phyloP scores from a whole-genome alignment of 2,888 invertebrate genomes.

The Spilosoma lubricipeda region DNA sequence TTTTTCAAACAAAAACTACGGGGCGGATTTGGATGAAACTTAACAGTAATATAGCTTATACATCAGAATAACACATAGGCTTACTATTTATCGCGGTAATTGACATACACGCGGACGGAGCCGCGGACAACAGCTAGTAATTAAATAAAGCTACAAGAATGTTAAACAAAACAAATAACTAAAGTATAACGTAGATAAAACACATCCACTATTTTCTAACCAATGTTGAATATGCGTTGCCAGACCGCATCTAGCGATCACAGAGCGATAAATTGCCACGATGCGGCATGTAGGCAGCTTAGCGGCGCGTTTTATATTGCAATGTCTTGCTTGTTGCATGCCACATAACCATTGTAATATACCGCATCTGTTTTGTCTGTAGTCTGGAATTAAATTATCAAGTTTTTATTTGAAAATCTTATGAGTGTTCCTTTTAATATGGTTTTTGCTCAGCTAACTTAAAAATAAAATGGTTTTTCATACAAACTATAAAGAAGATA shows the following conservation, averaged over 20 bases:
- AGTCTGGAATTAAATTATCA: slow-evolving; percentile 1
- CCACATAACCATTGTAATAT: slow-evolving; percentile 16
- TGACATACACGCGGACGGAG: too few relatives aligned
- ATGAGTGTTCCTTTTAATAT: background rate
- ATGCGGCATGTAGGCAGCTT: slow-evolving; percentile 63
- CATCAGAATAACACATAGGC: too few relatives aligned
- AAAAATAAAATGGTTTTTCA: too few relatives aligned
- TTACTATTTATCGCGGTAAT: too few relatives aligned
- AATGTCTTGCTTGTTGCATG: slow-evolving; percentile 60
- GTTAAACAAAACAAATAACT: background rate
- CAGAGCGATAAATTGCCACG: slow-evolving; percentile 65
- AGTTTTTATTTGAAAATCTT: background rate
- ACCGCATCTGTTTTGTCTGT: slow-evolving; percentile 20
- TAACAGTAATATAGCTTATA: too few relatives aligned
- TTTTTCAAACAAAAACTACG: too few relatives aligned
- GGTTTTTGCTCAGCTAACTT: background rate
- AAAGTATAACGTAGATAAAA: background rate
- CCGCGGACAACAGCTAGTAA: too few relatives aligned
- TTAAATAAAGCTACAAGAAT: background rate
- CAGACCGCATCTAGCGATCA: slow-evolving; percentile 66
- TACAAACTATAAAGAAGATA: too few relatives aligned
- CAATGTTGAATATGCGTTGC: slow-evolving; percentile 56
- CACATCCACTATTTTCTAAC: slow-evolving; percentile 42
- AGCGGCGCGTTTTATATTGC: slow-evolving; percentile 61
- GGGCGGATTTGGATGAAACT: too few relatives aligned